Evolutionary conservation across 2,888 invertebrate genomes (phyloP).

Genomic region (Melinopterus prodromus): DNA sequence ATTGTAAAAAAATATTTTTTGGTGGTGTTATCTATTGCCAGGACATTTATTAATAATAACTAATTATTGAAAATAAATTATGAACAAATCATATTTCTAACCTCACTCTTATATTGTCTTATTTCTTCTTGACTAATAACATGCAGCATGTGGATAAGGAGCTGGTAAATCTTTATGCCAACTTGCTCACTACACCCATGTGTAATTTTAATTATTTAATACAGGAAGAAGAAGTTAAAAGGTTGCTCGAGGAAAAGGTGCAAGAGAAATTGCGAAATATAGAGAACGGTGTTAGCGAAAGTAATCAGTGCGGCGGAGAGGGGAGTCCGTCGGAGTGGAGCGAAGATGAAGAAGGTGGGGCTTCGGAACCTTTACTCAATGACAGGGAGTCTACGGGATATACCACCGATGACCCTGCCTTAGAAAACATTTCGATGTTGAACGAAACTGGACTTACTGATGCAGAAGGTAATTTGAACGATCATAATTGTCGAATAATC

Average conservation of each 20-base stretch:
- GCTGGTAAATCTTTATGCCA: conserved; percentile 52
- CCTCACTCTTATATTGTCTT: no score
- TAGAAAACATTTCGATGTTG: conserved; percentile 85
- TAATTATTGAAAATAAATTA: no score
- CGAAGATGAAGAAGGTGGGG: conserved; percentile 71
- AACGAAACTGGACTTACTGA: conserved; percentile 88
- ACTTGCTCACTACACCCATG: conserved; percentile 7
- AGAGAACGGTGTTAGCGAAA: conserved; percentile 58
- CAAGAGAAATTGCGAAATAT: conserved; percentile 56
- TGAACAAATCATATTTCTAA: no score
- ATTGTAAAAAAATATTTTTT: conserved; percentile 22
- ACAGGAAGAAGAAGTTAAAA: conserved; percentile 63
- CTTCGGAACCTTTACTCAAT: conserved; percentile 66
- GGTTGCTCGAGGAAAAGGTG: conserved; percentile 61
- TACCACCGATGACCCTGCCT: conserved; percentile 86
- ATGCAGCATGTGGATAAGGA: conserved; percentile 57
- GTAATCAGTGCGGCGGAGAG: conserved; percentile 56
- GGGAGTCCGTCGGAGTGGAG: conserved; percentile 88
- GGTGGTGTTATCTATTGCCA: not conserved
- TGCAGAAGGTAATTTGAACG: conserved; percentile 70
- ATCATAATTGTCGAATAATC: not conserved
- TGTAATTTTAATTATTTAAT: conserved; percentile 32
- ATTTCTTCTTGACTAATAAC: not conserved
- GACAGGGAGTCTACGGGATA: conserved; percentile 78
- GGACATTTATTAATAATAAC: no score